Evolutionary conservation across 2,888 invertebrate species (phyloP).

Genomic region (Melitaea athalia): DNA sequence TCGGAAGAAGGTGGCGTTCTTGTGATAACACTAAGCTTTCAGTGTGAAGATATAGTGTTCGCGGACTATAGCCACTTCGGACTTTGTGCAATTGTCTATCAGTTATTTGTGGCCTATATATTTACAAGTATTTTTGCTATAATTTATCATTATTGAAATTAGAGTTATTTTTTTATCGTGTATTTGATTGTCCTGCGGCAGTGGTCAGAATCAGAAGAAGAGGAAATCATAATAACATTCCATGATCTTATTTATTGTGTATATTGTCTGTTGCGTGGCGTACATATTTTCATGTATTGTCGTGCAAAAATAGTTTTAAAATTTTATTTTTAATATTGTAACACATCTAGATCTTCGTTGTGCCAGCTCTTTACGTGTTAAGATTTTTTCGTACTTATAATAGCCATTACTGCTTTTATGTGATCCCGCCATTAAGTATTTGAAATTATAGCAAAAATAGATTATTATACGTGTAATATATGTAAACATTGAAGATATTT

Average conservation of each 20-base stretch:
- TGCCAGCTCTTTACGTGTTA: conserved; percentile 79
- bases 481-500: conserved; percentile 65
- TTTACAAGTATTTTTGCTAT: conserved; percentile 80
- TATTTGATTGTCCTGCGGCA: conserved; percentile 52
- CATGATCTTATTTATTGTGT: conserved; percentile 82
- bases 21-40: conserved; percentile 5
- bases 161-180: conserved; percentile 71
- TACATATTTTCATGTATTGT: conserved; percentile 80
- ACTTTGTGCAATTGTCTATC: conserved; percentile 37
- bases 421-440: conserved; percentile 70
- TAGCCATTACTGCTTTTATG: conserved; percentile 74
- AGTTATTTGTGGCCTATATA: conserved; percentile 49
- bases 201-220: conserved; percentile 55
- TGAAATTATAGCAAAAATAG: conserved; percentile 78
- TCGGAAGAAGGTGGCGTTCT: not conserved
- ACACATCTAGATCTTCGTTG: conserved; percentile 79
- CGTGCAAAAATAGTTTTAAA: conserved; percentile 66
- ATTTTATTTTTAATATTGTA: conserved; percentile 35
- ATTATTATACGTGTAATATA: conserved; percentile 67
- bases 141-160: conserved; percentile 71
- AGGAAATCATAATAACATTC: conserved; percentile 77
- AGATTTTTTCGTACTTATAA: conserved; percentile 79
- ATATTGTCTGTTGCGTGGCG: conserved; percentile 71
- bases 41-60: conserved; percentile 20
- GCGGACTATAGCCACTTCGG: conserved; percentile 29